Evolutionary conservation across 2,888 invertebrate species (phyloP).

Genomic region (Trissonchulus latispiculum): DNA sequence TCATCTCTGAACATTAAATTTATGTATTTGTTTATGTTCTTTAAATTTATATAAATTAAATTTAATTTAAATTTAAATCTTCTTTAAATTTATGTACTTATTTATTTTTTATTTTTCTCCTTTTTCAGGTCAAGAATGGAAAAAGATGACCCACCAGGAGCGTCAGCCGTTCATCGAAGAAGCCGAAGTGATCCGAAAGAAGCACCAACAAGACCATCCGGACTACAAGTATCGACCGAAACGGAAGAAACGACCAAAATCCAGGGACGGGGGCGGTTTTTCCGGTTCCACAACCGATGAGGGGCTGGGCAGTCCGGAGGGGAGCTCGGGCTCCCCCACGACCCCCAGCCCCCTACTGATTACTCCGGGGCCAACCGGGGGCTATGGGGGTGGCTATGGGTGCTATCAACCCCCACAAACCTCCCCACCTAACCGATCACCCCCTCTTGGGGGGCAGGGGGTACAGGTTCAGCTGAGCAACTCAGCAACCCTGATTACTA

Average conservation of each 20-base stretch:
- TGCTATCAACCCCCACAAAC: not conserved
- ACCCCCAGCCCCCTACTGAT: not conserved
- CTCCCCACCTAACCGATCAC: not conserved
- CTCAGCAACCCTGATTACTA: not conserved
- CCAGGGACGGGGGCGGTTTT: not conserved
- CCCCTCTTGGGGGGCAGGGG: not conserved
- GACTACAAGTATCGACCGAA: conserved; percentile 24
- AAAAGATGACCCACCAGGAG: not conserved
- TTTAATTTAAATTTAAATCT: no score
- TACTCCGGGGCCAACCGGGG: not conserved
- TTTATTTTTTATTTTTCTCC: no score
- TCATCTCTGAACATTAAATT: no score
- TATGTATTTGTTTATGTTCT: no score
- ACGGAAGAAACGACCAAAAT: not conserved
- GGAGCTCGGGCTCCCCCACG: not conserved
- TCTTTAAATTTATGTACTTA: no score
- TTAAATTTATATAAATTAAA: no score
- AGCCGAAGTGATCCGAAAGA: conserved; percentile 19
- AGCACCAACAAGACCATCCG: conserved; percentile 22
- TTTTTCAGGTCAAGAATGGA: not conserved
- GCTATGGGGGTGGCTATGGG: no score
- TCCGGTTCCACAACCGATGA: not conserved
- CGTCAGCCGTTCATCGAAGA: conserved; percentile 20
- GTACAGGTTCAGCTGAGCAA: no score
- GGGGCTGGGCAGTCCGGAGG: not conserved